Evolutionary conservation across 2,888 invertebrate genomes (phyloP).

Genomic region (Macrostomum cliftonense): DNA sequence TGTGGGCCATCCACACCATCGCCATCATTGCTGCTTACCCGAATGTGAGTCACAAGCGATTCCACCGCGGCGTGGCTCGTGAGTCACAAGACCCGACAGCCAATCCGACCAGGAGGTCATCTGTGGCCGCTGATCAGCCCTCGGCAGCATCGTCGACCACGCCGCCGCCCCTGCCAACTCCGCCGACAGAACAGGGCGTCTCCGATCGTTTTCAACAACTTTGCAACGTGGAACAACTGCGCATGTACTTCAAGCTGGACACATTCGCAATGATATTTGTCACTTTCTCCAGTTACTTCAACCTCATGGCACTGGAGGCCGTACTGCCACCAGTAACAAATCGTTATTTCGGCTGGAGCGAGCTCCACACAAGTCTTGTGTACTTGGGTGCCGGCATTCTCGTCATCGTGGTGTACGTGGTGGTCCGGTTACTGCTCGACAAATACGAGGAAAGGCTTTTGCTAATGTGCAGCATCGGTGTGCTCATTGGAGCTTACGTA

Average conservation of each 20-base stretch:
- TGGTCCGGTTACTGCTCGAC: slow-evolving; percentile 1
- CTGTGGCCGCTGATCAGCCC: too few relatives aligned
- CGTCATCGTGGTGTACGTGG: slow-evolving; percentile 6
- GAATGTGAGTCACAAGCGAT: slow-evolving; percentile 5
- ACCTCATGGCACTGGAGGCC: slow-evolving; percentile 7
- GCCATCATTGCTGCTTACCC: slow-evolving; percentile 7
- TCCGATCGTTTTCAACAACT: too few relatives aligned
- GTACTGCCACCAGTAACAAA: slow-evolving; percentile 6
- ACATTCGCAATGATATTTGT: slow-evolving; percentile 3
- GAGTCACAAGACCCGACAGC: too few relatives aligned
- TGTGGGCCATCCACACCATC: slow-evolving; percentile 10
- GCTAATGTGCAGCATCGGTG: not conserved
- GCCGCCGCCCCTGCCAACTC: too few relatives aligned
- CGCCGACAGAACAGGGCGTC: too few relatives aligned
- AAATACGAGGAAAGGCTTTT: slow-evolving; percentile 1
- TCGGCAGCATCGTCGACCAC: too few relatives aligned
- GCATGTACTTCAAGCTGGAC: not conserved
- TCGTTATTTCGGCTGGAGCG: slow-evolving; percentile 7
- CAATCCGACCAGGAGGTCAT: too few relatives aligned
- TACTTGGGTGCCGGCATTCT: slow-evolving; percentile 6
- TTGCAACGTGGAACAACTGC: too few relatives aligned
- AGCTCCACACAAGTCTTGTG: slow-evolving; percentile 8
- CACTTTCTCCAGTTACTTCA: slow-evolving; percentile 4
- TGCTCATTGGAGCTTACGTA: slow-evolving; percentile 4
- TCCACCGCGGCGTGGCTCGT: not conserved